Conservation (phyloP, 2,888 invertebrate species). For the Lasioglossum marginatum region DNA sequence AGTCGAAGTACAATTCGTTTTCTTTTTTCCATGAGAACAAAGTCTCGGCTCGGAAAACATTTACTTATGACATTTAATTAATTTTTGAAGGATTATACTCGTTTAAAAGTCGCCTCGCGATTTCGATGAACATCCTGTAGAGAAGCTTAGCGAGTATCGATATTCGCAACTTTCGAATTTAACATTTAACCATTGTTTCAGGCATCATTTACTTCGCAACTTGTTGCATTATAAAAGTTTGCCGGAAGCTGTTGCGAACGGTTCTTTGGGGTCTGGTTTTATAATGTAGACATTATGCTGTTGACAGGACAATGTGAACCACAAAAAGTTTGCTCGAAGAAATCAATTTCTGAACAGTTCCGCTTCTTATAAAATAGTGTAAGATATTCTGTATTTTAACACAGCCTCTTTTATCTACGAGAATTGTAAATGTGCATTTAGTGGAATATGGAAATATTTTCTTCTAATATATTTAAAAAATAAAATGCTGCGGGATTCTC, state of each 20-base stretch:
- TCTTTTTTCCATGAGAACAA: neutral
- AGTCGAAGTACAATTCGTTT: neutral
- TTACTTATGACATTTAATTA: neutral
- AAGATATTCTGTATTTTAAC: too few relatives aligned
- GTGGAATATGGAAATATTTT: too few relatives aligned
- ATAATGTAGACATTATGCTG: neutral
- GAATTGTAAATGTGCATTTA: neutral
- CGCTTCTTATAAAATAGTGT: neutral
- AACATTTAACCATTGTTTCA: neutral
- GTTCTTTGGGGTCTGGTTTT: neutral
- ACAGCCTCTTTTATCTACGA: neutral
- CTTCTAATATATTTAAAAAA: neutral
- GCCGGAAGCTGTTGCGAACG: neutral
- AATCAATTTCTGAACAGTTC: neutral
- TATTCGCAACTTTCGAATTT: neutral
- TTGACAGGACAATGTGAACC: neutral
- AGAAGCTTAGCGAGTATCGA: neutral
- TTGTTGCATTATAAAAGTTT: neutral
- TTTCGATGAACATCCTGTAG: neutral
- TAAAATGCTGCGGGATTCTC: neutral
- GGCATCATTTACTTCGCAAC: neutral
- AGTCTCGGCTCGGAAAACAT: neutral
- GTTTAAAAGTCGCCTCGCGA: neutral
- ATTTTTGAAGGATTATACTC: neutral
- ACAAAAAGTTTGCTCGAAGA: neutral